Evolutionary conservation across 2,888 invertebrate species (phyloP), one percentile per base, ranked within the genome.

Genomic region (Hipparchia sbordonii): DNA sequence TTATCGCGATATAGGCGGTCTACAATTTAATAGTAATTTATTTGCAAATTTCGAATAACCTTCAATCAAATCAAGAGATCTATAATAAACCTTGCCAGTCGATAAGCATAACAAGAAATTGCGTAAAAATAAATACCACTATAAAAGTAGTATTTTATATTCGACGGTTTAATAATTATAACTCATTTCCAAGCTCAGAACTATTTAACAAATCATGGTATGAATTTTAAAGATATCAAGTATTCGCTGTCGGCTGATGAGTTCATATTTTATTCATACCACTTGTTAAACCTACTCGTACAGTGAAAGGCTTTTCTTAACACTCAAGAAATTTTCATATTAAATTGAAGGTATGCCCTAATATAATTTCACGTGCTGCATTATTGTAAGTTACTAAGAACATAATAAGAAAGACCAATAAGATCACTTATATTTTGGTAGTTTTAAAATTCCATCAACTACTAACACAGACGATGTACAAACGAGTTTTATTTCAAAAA

Each of bases 211-310:
- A 12, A 69, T 60, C 6, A 39, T 39, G 33, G 52, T 52, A 23
- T 54, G 56, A 56, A 66, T 54, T 51, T 57, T 59, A 72, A 62
- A 54, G 48, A 46, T 56, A 8, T 46, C 67, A 68, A 65, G 67
- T 70, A 70, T 70, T 67, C 70, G 87, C 89, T 89, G 88, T 87
- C 85, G 85, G 86, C 89, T 90, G 90, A 90, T 90, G 88, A 90
- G 87, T 86, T 84, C 87, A 90, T 90, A 90, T 90, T 89, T 91
- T 91, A 91, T 91, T 90, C 91, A 90, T 89, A 86, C 83, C 83
- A 81, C 84, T 82, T 78, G 83, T 83, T 85, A 85, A 7, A 48
- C 39, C 39, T 84, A 13, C 82, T 87, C 84, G 82, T 84, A 82
- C 79, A 81, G 77, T 13, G 33, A 52, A 39, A 13, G 59, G 45